A percentile compares a stretch with the other conserved stretches of the same genome.
Evolutionary conservation across 2,888 invertebrate species (phyloP).

Genomic region (Melinopterus prodromus): DNA sequence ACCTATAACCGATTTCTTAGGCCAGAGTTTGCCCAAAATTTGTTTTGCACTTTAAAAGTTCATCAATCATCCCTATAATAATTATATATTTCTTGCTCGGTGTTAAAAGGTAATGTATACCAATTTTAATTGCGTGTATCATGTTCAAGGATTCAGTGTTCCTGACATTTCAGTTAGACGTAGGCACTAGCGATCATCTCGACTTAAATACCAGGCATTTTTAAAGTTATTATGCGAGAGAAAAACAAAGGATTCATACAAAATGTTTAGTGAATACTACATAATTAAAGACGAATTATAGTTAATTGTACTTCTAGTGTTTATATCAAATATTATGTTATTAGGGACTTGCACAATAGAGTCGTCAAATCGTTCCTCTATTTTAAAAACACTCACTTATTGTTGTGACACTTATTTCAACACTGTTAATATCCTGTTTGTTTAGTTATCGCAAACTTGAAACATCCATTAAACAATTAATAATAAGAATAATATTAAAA

Average conservation of each 20-base stretch:
- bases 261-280: background rate
- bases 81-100: no score
- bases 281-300: background rate
- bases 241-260: background rate
- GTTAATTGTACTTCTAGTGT: background rate
- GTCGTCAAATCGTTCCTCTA: background rate
- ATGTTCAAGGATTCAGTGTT: no score
- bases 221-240: background rate
- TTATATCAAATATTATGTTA: background rate
- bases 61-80: no score
- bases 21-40: no score
- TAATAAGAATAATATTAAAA: no score
- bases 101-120: no score
- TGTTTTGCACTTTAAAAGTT: no score
- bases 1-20: background rate
- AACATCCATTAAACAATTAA: no score
- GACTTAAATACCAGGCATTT: background rate
- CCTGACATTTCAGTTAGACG: no score
- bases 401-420: background rate
- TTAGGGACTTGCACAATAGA: background rate
- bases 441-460: background rate
- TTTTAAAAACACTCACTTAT: background rate
- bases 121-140: no score
- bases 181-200: no score
- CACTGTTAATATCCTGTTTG: background rate